Percentiles rank a stretch among this genome's conserved stretches.
phyloP scores from a whole-genome alignment of 2,888 invertebrate species.

The Doris montereyensis region DNA sequence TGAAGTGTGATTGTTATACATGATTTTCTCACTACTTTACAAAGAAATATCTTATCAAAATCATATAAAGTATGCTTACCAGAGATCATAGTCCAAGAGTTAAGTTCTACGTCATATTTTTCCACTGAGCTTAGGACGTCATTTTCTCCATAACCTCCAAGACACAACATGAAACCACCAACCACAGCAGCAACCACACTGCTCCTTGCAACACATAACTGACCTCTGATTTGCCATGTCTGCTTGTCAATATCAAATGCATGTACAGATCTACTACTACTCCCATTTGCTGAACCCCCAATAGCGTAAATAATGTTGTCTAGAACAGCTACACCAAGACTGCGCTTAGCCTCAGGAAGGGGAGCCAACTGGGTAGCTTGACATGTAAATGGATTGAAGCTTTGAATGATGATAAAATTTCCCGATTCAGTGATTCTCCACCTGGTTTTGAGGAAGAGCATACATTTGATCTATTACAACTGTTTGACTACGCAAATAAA shows the following conservation, averaged over 20 bases:
- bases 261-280: constrained; percentile 30
- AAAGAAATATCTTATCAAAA: too few species aligned
- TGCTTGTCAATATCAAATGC: constrained; percentile 45
- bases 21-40: too few species aligned
- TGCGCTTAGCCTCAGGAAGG: constrained; percentile 42
- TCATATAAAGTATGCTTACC: too few species aligned
- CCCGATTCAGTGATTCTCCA: constrained; percentile 43
- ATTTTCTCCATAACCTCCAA: constrained; percentile 43
- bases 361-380: constrained; percentile 35
- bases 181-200: constrained; percentile 39
- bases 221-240: constrained; percentile 34
- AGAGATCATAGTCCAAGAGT: constrained; percentile 35
- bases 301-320: constrained; percentile 45
- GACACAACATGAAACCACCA: constrained; percentile 37
- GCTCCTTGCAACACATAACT: constrained; percentile 39
- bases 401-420: constrained; percentile 41
- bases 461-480: too few species aligned
- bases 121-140: constrained; percentile 40
- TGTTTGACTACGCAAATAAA: too few species aligned
- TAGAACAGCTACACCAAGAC: constrained; percentile 41
- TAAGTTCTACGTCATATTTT: constrained; percentile 41
- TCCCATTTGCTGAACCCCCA: constrained; percentile 34
- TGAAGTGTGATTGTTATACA: too few species aligned
- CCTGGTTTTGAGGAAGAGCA: constrained; percentile 32
- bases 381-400: constrained; percentile 42